A percentile compares a stretch with the other conserved stretches of the same genome.
Evolutionary conservation across 2,888 invertebrate species (phyloP).

Genomic region (Allacma fusca): DNA sequence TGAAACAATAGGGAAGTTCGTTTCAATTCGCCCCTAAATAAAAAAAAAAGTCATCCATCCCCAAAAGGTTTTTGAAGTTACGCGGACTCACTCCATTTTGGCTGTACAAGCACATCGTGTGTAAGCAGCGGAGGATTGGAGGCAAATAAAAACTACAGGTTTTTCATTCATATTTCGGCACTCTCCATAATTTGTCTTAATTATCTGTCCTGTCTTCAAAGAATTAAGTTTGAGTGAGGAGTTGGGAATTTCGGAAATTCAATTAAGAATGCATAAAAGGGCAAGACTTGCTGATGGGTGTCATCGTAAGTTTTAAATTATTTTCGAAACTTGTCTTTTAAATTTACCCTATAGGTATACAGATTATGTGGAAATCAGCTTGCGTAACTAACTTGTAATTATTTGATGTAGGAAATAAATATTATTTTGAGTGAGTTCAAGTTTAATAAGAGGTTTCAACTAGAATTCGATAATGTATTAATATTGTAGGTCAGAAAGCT

Average conservation of each 20-base stretch:
- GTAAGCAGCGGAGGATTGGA: background rate
- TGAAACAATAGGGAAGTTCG: no score
- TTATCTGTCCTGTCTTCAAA: background rate
- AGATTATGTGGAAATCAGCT: no score
- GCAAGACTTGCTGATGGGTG: constrained; percentile 23
- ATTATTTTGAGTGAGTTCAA: background rate
- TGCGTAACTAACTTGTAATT: background rate
- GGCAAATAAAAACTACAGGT: constrained; percentile 5
- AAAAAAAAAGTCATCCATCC: no score
- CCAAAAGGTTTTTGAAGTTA: background rate
- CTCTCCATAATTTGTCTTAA: background rate
- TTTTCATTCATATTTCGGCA: background rate
- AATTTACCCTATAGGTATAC: background rate
- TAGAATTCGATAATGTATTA: no score
- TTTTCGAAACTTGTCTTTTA: background rate
- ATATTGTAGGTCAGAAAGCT: no score
- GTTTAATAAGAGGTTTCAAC: no score
- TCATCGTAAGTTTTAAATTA: constrained; percentile 29
- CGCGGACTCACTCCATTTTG: constrained; percentile 16
- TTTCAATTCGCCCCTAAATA: no score
- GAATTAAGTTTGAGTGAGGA: background rate
- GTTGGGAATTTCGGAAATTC: background rate
- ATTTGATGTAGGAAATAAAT: background rate
- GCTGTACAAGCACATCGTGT: constrained; percentile 19
- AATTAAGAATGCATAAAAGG: constrained; percentile 31